These are phyloP conservation scores for Catharus fuscescens DNA, from an alignment of 2,113 vertebrate genomes.

Conservation along the genomic window DNA sequence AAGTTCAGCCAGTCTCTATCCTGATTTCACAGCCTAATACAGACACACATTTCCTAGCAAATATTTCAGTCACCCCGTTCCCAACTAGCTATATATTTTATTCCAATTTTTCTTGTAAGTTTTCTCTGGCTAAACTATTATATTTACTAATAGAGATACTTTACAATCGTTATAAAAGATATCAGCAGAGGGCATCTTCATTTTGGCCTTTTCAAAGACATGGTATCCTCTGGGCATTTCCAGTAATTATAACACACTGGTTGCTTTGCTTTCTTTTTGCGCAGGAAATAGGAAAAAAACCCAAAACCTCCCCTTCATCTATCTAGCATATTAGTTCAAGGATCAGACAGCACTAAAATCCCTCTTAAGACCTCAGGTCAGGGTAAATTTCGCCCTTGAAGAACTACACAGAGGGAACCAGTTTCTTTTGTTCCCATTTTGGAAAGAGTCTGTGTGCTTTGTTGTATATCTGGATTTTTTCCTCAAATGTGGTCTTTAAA, in stretches of 20 bases:
- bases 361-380: not conserved
- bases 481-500: not conserved
- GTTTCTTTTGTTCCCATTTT: not conserved
- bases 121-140: not conserved
- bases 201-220: not conserved
- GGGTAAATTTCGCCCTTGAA: not conserved
- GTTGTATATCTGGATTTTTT: not conserved
- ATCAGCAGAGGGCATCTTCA: not conserved
- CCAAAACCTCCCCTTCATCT: not conserved
- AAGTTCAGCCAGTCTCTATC: not conserved
- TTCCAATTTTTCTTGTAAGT: not conserved
- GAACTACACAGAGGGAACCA: not conserved
- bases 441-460: not conserved
- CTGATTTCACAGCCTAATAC: not conserved
- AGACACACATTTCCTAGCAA: not conserved
- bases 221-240: not conserved
- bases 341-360: not conserved
- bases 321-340: not conserved
- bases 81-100: not conserved
- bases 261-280: not conserved
- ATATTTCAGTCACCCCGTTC: not conserved
- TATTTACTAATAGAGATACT: not conserved
- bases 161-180: not conserved
- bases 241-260: not conserved
- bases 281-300: accelerated